Evolutionary conservation across 2,888 invertebrate genomes (phyloP).

Genomic region (Ornithoptera priamus): DNA sequence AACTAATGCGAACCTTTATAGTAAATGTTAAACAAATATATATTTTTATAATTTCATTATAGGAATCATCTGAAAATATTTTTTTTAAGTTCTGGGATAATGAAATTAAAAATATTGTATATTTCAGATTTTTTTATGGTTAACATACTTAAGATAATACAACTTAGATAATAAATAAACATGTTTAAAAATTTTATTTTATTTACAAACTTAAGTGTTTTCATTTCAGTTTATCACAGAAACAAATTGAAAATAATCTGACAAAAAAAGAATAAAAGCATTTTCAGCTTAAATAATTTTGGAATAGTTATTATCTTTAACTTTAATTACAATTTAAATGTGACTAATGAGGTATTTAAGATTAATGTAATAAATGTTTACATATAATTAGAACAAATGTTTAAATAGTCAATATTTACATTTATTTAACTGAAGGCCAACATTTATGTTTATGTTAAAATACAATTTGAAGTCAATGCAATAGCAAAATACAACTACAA

Average conservation of each 20-base stretch:
- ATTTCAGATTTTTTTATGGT: background rate
- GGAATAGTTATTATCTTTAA: background rate
- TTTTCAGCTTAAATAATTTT: background rate
- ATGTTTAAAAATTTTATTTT: background rate
- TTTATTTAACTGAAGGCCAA: background rate
- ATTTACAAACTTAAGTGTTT: conserved; percentile 3
- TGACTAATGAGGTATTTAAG: conserved; percentile 1
- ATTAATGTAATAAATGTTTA: background rate
- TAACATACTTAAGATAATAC: background rate
- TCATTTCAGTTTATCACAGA: conserved; percentile 2
- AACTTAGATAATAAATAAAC: background rate
- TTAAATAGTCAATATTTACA: background rate
- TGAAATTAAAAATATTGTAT: background rate
- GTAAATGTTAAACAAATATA: too few species aligned
- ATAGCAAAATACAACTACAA: conserved; percentile 23
- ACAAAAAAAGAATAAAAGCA: background rate
- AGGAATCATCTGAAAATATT: too few species aligned
- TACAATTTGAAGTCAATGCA: conserved; percentile 1
- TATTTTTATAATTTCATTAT: too few species aligned
- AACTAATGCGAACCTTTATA: too few species aligned
- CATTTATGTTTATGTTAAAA: background rate
- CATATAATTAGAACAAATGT: background rate
- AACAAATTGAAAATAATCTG: background rate
- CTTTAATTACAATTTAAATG: background rate
- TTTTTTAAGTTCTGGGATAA: too few species aligned